These are phyloP conservation scores for Manduca sexta DNA, from an alignment of 1,140 invertebrate genomes.

Conservation along the genomic window DNA sequence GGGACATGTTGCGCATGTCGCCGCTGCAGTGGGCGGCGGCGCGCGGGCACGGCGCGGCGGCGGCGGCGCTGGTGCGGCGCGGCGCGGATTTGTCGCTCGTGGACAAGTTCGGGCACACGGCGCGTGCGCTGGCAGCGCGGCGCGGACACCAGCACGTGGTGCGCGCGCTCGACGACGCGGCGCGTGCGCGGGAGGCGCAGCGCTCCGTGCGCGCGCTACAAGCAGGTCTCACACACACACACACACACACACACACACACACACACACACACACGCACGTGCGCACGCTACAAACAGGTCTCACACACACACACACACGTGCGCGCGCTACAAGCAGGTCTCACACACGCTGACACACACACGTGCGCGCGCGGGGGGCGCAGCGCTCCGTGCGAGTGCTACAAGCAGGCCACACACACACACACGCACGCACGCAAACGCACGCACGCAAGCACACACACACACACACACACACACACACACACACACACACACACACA, in stretches of 20 bases:
- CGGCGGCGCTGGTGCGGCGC: slow-evolving; percentile 80
- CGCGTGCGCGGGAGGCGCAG: slow-evolving; percentile 7
- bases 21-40: slow-evolving; percentile 96
- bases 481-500: too few species aligned
- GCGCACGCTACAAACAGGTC: too few species aligned
- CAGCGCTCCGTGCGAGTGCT: too few species aligned
- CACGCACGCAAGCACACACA: background rate
- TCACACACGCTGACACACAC: background rate
- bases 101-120: slow-evolving; percentile 91
- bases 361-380: too few species aligned
- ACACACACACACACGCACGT: too few species aligned
- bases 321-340: slow-evolving; percentile 6
- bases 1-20: slow-evolving; percentile 95
- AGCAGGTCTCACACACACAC: background rate
- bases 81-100: slow-evolving; percentile 80
- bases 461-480: too few species aligned
- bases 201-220: slow-evolving; percentile 13
- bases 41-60: slow-evolving; percentile 76
- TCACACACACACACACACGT: too few species aligned
- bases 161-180: slow-evolving; percentile 7
- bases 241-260: too few species aligned
- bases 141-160: background rate
- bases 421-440: slow-evolving; percentile 16
- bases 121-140: slow-evolving; percentile 81
- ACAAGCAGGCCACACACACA: too few species aligned